These are phyloP conservation scores for Buteo buteo DNA, from an alignment of 2,113 vertebrate genomes.

Conservation along the genomic window DNA sequence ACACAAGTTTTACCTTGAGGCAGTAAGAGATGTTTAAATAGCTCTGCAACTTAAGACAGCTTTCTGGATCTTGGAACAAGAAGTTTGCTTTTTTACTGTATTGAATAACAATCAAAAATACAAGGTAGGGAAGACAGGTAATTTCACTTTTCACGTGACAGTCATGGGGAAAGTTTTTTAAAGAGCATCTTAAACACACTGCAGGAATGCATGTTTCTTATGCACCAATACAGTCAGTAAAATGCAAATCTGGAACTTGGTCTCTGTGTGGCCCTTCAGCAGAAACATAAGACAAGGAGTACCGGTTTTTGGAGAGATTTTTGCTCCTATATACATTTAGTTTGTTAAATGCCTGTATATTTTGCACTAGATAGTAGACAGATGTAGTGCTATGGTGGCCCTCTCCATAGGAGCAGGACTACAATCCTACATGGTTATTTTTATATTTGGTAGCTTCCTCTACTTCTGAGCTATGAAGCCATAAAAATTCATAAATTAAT, in stretches of 20 bases:
- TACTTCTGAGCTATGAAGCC: neutral
- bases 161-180: neutral
- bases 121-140: neutral
- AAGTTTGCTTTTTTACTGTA: neutral
- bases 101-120: neutral
- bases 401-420: neutral
- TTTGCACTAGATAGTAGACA: neutral
- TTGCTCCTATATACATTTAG: neutral
- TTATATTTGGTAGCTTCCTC: neutral
- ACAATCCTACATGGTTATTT: neutral
- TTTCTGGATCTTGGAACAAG: constrained; percentile 25
- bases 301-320: neutral
- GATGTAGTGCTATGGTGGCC: neutral
- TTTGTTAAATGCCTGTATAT: neutral
- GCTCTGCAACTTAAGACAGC: constrained; percentile 24
- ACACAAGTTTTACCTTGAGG: constrained; percentile 53
- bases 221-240: neutral
- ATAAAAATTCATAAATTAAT: neutral
- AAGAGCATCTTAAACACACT: neutral
- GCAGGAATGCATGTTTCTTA: neutral
- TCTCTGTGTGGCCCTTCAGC: neutral
- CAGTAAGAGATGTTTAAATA: constrained; percentile 41
- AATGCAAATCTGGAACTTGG: neutral
- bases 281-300: neutral
- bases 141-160: neutral